Evolutionary conservation across 2,797 vertebrate genomes (phyloP), one percentile per base, ranked within the genome.

Genomic region (Limnodromus scolopaceus): DNA sequence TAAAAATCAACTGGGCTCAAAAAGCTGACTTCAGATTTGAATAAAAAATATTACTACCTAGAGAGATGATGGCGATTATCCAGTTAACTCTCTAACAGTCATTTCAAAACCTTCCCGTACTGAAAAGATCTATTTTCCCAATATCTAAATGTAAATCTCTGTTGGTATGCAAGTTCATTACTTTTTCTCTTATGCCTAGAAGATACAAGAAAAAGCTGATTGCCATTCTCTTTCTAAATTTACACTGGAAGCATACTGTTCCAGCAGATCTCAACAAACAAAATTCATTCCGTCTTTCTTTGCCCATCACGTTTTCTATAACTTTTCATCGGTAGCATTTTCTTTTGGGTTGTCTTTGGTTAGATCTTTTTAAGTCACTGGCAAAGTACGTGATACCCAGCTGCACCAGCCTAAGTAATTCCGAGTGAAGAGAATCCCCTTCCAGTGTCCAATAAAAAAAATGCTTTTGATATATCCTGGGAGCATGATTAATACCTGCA

Each of bases 61-160:
- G 15, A 61, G 3, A 79, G 39, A 43, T 12, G 10, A 75, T 1
- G 0, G 38, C 0, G 0, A 28, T 53, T 57, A 49, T 16, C 18
- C n/a, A 25, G 28, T 57, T 65, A 76, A 83, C 32, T 61, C 10
- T 71, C 18, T 38, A 85, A 85, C 0, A 45, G 12, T 4, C 27
- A 57, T 65, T 87, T 90, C n/a, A 75, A 55, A 78, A 65, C 38
- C 7, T 38, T 45, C 20, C 17, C 41, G 12, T 57, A 61, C 6
- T 69, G n/a, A 49, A 70, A 63, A 49, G 9, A 32, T 45, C 32
- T 83, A 10, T 88, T 90, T 94, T 83, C 46, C 25, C 36, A 57
- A 28, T 3, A 45, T 45, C 32, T 69, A 77, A 69, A 72, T 53
- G 12, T 65, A 65, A 86, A 16, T 27, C 6, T 46, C 41, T 63